A percentile compares a stretch with the other conserved stretches of the same genome.
Evolutionary conservation across 2,888 invertebrate genomes (phyloP).

Genomic region (Phyto melanocephala): DNA sequence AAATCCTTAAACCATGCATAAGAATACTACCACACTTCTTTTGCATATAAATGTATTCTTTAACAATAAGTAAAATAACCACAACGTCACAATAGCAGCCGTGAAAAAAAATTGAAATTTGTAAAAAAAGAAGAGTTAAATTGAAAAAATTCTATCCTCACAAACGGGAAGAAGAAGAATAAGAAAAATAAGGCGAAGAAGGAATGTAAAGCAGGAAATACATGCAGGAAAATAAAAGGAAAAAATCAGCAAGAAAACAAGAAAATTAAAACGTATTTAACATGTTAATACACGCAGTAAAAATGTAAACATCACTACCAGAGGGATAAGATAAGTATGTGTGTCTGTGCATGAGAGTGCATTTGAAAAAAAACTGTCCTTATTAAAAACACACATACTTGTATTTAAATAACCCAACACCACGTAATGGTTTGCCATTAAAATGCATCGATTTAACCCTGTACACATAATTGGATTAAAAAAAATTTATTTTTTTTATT

Average conservation of each 20-base stretch:
- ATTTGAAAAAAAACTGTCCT: neutral
- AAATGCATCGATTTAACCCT: neutral
- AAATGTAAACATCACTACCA: slow-evolving; percentile 22
- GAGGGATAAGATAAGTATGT: neutral
- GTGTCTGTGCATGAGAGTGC: neutral
- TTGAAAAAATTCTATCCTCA: neutral
- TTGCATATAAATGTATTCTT: slow-evolving; percentile 34
- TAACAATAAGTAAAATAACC: neutral
- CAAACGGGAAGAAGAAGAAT: neutral
- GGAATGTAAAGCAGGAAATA: neutral
- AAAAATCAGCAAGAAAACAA: neutral
- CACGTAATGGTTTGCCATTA: neutral
- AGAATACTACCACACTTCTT: neutral
- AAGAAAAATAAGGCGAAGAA: neutral
- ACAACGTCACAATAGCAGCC: neutral
- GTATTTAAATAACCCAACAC: neutral
- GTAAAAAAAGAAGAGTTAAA: slow-evolving; percentile 9
- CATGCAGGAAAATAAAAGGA: too few relatives aligned
- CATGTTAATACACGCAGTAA: slow-evolving; percentile 31
- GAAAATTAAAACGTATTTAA: slow-evolving; percentile 6
- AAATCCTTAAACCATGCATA: slow-evolving; percentile 38
- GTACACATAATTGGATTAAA: too few relatives aligned
- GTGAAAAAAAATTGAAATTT: slow-evolving; percentile 31
- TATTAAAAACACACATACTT: slow-evolving; percentile 16
- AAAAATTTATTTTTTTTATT: too few relatives aligned